Base-by-base conservation (phyloP, 2,113 vertebrate species). In the Heteronetta atricapilla region DNA sequence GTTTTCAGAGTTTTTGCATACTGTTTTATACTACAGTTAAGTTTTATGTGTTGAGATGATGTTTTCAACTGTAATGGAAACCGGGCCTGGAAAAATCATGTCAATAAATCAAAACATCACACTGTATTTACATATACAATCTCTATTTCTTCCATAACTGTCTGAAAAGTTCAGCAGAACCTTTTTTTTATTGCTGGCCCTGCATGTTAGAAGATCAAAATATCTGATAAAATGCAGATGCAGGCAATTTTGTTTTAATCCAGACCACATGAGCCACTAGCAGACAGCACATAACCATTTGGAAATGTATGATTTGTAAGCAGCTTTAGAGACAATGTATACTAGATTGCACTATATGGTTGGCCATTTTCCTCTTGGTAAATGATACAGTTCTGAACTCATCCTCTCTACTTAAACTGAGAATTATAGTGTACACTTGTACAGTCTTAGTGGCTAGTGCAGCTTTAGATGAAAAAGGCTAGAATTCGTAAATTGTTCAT, bases 171-270 rank as follows among this genome's bases (percentile, higher is more conserved):
- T 85, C 52, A 91, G 52, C 23, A 90, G 50, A 86, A 85, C 52
- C 2, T 55, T 63, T 75, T 76, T 62, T 66, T 18, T 29, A 13
- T 33, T 21, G 19, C 59, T 53, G 26, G 58, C 7, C 29, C 25
- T 76, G 69, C 23, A 38, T 44, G 17, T 88, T 58, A 50, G 28
- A 60, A 93, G 46, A 89, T 46, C 3, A 94, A 69, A 96, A 87
- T 26, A 72, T 21, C 22, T 64, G n/a, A 96, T 82, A 94, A 96
- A 96, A 96, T 85, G 73, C 84, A 96, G 85, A 92, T 63, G 29
- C 44, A 63, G 26, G 52, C 46, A 84, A 75, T 83, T 94, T 86
- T 68, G 33, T 82, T 94, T 85, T 74, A 88, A 68, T 84, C 68
- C 59, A 66, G 85, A 72, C 88, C 76, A 76, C 78, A 73, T 28